These are phyloP conservation scores for Eupithecia insigniata DNA, from an alignment of 2,888 invertebrate species.

Conservation along the genomic window DNA sequence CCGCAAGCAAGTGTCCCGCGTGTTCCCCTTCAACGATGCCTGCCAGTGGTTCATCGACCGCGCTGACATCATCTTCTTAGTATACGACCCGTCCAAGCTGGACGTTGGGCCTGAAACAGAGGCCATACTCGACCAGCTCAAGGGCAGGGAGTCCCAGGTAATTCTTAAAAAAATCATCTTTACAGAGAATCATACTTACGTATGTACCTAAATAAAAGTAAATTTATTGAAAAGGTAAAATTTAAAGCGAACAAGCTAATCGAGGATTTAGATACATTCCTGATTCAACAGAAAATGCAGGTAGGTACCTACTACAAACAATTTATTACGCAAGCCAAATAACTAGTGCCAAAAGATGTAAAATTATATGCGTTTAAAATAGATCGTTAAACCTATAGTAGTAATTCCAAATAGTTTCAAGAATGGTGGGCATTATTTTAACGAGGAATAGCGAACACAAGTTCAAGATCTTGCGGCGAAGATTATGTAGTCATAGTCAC, in stretches of 20 bases:
- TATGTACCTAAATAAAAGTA: neutral
- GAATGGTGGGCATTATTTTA: neutral
- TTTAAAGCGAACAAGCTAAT: neutral
- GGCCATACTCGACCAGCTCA: conserved; percentile 96
- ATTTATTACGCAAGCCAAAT: conserved; percentile 4
- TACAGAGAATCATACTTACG: neutral
- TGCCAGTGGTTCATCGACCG: conserved; percentile 99
- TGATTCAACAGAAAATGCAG: neutral
- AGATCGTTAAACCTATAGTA: conserved; percentile 8
- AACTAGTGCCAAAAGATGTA: conserved; percentile 18
- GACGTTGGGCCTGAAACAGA: conserved; percentile 98
- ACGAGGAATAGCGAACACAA: neutral
- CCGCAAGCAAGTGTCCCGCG: conserved; percentile 94
- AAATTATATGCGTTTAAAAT: conserved; percentile 15
- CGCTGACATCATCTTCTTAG: conserved; percentile 96
- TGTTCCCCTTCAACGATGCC: conserved; percentile 97
- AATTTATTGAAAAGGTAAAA: neutral
- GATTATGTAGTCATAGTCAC: neutral
- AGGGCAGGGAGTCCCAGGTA: conserved; percentile 96
- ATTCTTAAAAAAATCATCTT: neutral
- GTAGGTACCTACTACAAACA: neutral
- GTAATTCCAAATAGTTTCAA: neutral
- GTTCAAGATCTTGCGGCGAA: neutral
- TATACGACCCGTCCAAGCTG: conserved; percentile 97
- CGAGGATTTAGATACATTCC: neutral